Evolutionary conservation across 1,140 invertebrate species (phyloP).

Genomic region (Drosophila pseudoananassae): DNA sequence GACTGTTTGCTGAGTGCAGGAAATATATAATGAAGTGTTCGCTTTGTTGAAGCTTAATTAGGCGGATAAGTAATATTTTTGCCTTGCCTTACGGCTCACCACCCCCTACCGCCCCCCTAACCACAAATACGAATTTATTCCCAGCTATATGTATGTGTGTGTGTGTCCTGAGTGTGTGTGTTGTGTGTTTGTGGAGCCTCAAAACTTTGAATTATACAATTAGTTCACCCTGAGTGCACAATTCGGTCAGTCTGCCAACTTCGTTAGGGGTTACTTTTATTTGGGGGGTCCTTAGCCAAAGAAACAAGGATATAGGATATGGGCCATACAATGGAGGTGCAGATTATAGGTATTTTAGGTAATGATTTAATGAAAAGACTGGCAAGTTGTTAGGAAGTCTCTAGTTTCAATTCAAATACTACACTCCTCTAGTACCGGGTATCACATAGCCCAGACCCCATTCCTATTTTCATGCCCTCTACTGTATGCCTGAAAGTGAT

Average conservation of each 20-base stretch:
- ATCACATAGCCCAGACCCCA: not conserved
- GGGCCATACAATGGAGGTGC: not conserved
- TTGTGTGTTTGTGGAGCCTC: slow-evolving; percentile 11
- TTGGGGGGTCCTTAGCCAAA: not conserved
- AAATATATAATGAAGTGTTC: slow-evolving; percentile 81
- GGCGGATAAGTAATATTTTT: slow-evolving; percentile 81
- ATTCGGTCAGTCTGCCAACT: slow-evolving; percentile 44
- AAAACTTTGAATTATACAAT: slow-evolving; percentile 67
- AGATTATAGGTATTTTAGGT: not conserved
- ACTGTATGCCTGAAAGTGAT: not conserved
- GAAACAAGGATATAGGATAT: slow-evolving; percentile 1
- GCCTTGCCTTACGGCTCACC: slow-evolving; percentile 29
- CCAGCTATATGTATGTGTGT: not conserved
- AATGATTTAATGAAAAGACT: no score
- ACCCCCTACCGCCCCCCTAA: slow-evolving; percentile 3
- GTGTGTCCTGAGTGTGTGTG: slow-evolving; percentile 5
- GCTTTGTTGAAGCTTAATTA: slow-evolving; percentile 79
- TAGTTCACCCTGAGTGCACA: slow-evolving; percentile 76
- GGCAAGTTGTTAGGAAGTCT: no score
- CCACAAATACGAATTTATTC: not conserved
- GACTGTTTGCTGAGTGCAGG: slow-evolving; percentile 55
- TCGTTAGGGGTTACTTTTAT: slow-evolving; percentile 18
- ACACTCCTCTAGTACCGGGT: no score
- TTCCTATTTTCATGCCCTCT: not conserved
- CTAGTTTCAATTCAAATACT: no score